Base-by-base conservation (phyloP, 2,113 vertebrate species). In the Zingel zingel region DNA sequence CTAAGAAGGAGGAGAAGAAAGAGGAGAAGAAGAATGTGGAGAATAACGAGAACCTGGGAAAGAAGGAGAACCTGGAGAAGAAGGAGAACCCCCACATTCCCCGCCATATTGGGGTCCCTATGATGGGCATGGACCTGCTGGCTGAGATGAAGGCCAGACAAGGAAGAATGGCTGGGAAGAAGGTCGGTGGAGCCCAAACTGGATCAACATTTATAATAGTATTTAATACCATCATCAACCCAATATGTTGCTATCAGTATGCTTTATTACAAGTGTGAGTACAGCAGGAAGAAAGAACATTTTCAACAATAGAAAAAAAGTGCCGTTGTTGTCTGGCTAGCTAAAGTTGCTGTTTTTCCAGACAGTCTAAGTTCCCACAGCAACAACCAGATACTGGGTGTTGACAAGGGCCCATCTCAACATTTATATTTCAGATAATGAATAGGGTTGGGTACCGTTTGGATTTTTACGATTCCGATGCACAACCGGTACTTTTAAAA, bases 111-210 rank as follows among this genome's bases (percentile, higher is more conserved):
- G 94, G 94, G 1, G 63, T 94, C 30, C 91, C 92, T 0, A 94
- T 97, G 0, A 96, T 98, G 0, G 97, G 97, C 73, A 94, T 95
- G 15, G 97, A 97, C 59, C 94, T 99, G 54, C 84, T 99, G 50
- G 97, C 97, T 0, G 98, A 99, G 94, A 99, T 99, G 95, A 98
- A 97, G 83, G 98, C 98, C 86, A 97, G 97, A 78, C 98, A 99
- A 87, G 97, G 97, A 88, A 96, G 91, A 77, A 97, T 95, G 92
- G 96, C 97, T 5, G 94, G 93, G 0, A 96, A 96, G 79, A 97
- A 97, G 96, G 97, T 98, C 59, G 13, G 74, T 48, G 57, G 53
- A 48, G 48, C 45, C 1, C 1, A 30, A 11, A 43, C 39, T 2
- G 7, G 9, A 15, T 54, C 30, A 62, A 36, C 5, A 39, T 39